Evolutionary conservation across 1,140 invertebrate genomes (phyloP), one percentile per base, ranked within the genome.

Genomic region (Xylocopa sonorina): DNA sequence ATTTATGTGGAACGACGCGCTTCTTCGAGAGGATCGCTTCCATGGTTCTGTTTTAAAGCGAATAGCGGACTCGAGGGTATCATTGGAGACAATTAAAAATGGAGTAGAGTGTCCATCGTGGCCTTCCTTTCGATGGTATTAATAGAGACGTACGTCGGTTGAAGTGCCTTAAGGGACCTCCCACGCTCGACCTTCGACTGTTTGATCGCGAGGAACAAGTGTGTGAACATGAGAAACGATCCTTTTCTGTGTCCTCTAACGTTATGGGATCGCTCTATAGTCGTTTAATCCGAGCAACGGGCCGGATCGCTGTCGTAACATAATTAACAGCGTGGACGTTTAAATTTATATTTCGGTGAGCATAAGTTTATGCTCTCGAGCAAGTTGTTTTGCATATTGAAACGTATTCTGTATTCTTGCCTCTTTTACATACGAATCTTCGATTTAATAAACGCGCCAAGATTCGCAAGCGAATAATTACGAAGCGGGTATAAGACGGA

Each of bases 111-210:
- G 32, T 63, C 57, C 32, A 75, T 75, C 21, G 38, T 24, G 62
- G 43, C 50, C 57, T 60, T 48, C 27, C 10, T 43, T 34, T 34
- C 21, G 4, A 1, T 3, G 5, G 18, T 72, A 72, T 72, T 48
- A 60, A 60, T 72, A 60, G 69, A 24, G 21, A 43, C 18, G n/a
- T 66, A 43, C 1, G 48, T 43, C 12, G 29, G 6, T 2, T 6
- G 46, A 3, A n/a, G 9, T 1, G 43, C 67, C 58, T 24, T 9
- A 34, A 32, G 6, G 7, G 29, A 16, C 43, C 58, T 77, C 75
- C 75, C 48, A 71, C 46, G 81, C 51, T 60, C 29, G 41, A 77
- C 32, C 43, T 50, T 51, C 12, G 46, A 32, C 38, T 43, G 27
- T 21, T 63, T 12, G 14, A 60, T 21, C 29, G 46, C 14, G 32